Evolutionary conservation across 2,888 invertebrate genomes (phyloP), one percentile per base, ranked within the genome.

Genomic region (Pseudococcus jackbeardsleyi): DNA sequence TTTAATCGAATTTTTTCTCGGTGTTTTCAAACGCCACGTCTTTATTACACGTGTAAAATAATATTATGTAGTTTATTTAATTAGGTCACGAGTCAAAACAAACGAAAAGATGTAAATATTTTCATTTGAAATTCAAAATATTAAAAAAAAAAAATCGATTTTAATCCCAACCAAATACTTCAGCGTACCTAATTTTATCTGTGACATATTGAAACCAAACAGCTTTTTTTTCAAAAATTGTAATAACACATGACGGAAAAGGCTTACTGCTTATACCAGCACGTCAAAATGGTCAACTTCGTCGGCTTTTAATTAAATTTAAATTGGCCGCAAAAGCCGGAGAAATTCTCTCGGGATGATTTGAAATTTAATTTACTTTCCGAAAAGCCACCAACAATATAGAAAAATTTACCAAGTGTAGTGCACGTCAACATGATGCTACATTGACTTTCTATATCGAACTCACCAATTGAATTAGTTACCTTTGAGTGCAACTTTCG

Each of bases 401-500:
- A 72, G 72, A 72, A 33, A 72, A 72, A 33, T 72, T 72, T 33
- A 26, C 15, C 72, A 17, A 72, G 72, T 72, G 33, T 0, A 72
- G 6, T 11, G 1, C 64, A 9, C 33, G 33, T 72, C 72, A 33
- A 39, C 72, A 17, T 8, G 33, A 72, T 33, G 33, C 26, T 26
- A 68, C 68, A 68, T 64, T 22, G 64, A 64, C 64, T 64, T 64
- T 64, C n/a, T 59, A 64, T 22, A 64, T 72, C 72, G 33, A 72
- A 72, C 33, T 17, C 0, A 17, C 7, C 72, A 72, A 72, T 72
- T 33, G 33, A 72, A 72, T 72, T 72, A 72, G 72, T 72, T 72
- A 72, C 72, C 72, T 72, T 72, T 72, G 72, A 72, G 72, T 33
- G 72, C 33, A 72, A 72, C 72, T 72, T 72, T 72, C 72, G 17